A percentile compares a stretch with the other conserved stretches of the same genome.
Conservation (phyloP, 1,140 invertebrate genomes). For the Thalassaphorura encarpata region DNA sequence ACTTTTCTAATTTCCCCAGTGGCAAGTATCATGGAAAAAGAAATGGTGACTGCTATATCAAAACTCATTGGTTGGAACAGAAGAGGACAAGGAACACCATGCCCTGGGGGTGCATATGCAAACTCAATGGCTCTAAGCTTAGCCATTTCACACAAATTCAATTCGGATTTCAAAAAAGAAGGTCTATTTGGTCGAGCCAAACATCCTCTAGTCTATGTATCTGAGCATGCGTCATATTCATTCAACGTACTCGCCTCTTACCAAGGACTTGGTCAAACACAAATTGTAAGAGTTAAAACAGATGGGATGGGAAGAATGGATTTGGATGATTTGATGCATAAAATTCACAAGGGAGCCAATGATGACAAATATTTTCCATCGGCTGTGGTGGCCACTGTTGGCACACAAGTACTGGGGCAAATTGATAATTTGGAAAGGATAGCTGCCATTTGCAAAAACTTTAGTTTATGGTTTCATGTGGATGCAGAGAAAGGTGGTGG, state of each 20-base stretch:
- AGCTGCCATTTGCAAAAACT: conserved; percentile 65
- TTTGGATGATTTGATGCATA: neutral
- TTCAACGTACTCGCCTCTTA: conserved; percentile 53
- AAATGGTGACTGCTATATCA: conserved; percentile 68
- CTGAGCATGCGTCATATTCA: conserved; percentile 90
- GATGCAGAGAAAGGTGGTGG: conserved; percentile 92
- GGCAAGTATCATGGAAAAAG: conserved; percentile 74
- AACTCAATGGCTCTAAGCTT: conserved; percentile 89
- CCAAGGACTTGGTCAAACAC: neutral
- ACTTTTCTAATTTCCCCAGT: conserved; percentile 81
- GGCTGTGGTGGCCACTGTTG: neutral
- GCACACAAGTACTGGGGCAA: conserved; percentile 52
- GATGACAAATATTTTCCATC: neutral
- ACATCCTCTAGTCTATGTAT: conserved; percentile 65
- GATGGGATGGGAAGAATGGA: neutral
- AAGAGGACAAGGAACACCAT: conserved; percentile 80
- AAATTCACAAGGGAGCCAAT: neutral
- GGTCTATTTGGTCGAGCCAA: conserved; percentile 34
- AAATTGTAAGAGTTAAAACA: neutral
- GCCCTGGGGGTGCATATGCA: conserved; percentile 85
- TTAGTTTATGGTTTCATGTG: conserved; percentile 86
- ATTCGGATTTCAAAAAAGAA: conserved; percentile 59
- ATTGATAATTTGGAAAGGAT: conserved; percentile 77
- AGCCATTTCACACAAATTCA: conserved; percentile 60
- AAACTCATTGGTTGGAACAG: conserved; percentile 69